Conservation (phyloP, 1,140 invertebrate genomes). For the Nylanderia fulva region DNA sequence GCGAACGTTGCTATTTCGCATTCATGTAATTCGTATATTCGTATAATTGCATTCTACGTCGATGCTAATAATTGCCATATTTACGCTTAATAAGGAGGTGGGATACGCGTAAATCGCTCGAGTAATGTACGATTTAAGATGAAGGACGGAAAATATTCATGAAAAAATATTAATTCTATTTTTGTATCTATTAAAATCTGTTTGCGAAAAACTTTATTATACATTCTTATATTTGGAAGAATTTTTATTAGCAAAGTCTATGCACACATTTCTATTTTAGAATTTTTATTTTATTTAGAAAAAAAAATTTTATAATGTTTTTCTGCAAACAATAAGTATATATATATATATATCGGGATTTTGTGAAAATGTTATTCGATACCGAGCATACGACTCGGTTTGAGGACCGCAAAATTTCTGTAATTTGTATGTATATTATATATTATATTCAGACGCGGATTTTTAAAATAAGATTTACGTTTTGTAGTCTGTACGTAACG, state of each 20-base stretch:
- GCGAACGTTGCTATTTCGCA: slow-evolving; percentile 31
- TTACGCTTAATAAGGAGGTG: slow-evolving; percentile 56
- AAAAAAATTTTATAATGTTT: not conserved
- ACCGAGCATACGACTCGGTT: not conserved
- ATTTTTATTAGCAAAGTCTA: not conserved
- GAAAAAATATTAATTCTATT: slow-evolving; percentile 59
- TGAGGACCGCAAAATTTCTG: slow-evolving; percentile 17
- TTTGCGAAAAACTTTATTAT: slow-evolving; percentile 25
- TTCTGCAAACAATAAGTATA: not conserved
- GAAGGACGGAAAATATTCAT: slow-evolving; percentile 2
- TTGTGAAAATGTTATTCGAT: not conserved
- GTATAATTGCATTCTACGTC: slow-evolving; percentile 52
- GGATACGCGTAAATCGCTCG: slow-evolving; percentile 52
- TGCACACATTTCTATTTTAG: not conserved
- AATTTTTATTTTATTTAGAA: slow-evolving; percentile 1
- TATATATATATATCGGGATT: not conserved
- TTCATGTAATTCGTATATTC: slow-evolving; percentile 59
- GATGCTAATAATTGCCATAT: slow-evolving; percentile 68
- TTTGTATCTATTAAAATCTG: slow-evolving; percentile 56
- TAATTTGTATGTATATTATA: slow-evolving; percentile 24
- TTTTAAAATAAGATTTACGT: slow-evolving; percentile 62
- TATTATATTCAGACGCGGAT: slow-evolving; percentile 40
- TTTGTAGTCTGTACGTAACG: slow-evolving; percentile 54
- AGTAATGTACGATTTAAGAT: slow-evolving; percentile 49
- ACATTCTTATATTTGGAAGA: not conserved